A percentile compares a stretch with the other conserved stretches of the same genome.
Conservation (phyloP, 2,113 vertebrate species). For the Odontophorus gujanensis region DNA sequence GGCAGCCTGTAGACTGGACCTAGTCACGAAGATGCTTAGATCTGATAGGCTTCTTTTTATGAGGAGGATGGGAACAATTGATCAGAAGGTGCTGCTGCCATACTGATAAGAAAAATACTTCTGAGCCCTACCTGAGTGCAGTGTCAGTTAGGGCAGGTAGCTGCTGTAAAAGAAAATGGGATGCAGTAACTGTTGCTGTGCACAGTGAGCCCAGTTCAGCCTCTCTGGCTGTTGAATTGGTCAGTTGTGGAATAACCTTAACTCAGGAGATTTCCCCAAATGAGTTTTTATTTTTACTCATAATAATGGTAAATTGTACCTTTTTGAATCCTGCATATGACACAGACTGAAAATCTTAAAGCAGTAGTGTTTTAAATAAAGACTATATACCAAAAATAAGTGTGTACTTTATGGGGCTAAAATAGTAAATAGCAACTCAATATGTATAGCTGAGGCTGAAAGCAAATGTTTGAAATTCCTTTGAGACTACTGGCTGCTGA, state of each 20-base stretch:
- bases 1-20: background rate
- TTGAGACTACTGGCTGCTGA: background rate
- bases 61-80: background rate
- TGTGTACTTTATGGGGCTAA: background rate
- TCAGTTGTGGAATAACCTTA: background rate
- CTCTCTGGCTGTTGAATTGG: background rate
- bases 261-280: background rate
- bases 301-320: background rate
- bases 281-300: background rate
- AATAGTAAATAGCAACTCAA: background rate
- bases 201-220: background rate
- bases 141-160: background rate
- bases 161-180: background rate
- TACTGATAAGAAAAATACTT: background rate
- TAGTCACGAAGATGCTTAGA: rapidly evolving
- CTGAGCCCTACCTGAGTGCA: background rate
- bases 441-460: background rate
- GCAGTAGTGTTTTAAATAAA: background rate
- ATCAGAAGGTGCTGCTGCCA: background rate
- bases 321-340: background rate
- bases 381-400: background rate
- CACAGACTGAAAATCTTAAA: background rate
- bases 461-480: background rate
- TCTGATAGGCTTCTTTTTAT: background rate
- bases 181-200: background rate